Conservation (phyloP, 2,113 vertebrate genomes). For the Irena cyanogastra region DNA sequence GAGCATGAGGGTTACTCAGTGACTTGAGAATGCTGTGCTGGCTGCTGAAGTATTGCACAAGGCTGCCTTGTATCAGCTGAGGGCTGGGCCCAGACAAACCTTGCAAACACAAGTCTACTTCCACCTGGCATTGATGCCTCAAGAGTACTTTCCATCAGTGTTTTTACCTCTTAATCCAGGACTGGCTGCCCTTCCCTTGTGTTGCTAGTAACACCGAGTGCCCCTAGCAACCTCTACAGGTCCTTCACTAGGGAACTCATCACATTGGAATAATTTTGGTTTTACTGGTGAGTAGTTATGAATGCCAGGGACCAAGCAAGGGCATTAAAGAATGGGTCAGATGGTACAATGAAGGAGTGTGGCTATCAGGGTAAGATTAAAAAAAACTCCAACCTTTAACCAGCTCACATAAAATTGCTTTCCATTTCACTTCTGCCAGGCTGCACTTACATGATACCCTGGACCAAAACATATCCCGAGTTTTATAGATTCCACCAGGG, state of each 20-base stretch:
- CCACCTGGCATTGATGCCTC: background rate
- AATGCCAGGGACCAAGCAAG: background rate
- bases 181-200: background rate
- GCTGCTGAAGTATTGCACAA: background rate
- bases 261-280: background rate
- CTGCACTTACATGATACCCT: background rate
- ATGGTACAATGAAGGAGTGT: background rate
- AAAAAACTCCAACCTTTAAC: background rate
- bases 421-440: background rate
- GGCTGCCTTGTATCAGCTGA: background rate
- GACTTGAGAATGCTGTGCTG: background rate
- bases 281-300: background rate
- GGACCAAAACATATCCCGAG: background rate
- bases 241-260: background rate
- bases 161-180: background rate
- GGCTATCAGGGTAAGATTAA: background rate
- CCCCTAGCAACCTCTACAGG: background rate
- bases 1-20: background rate
- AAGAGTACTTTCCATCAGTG: background rate
- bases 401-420: background rate
- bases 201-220: background rate
- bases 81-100: background rate
- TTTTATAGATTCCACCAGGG: background rate
- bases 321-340: background rate
- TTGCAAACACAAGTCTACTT: background rate